Evolutionary conservation across 2,113 vertebrate species (phyloP).

Genomic region (Desmodus rotundus): DNA sequence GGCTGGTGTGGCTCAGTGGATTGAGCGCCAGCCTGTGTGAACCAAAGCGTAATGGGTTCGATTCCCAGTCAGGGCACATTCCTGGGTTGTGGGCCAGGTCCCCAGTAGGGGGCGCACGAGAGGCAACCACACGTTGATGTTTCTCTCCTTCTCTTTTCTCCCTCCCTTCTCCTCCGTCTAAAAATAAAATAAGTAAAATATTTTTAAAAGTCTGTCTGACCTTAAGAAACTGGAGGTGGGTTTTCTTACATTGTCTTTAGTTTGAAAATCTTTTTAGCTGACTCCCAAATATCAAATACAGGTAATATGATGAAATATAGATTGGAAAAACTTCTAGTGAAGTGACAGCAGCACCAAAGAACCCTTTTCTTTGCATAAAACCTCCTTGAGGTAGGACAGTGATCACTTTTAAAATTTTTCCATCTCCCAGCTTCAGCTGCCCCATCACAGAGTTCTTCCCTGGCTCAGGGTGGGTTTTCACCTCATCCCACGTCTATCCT

Average conservation of each 20-base stretch:
- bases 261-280: background rate
- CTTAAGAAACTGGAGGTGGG: background rate
- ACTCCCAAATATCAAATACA: background rate
- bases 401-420: background rate
- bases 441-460: background rate
- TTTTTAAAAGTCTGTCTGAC: background rate
- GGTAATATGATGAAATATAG: background rate
- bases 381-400: too few relatives aligned
- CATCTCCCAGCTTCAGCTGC: background rate
- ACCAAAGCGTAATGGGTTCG: too few relatives aligned
- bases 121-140: too few relatives aligned
- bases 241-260: background rate
- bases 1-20: background rate
- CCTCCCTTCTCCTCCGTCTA: too few relatives aligned
- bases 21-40: too few relatives aligned
- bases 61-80: too few relatives aligned
- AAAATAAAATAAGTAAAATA: too few relatives aligned
- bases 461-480: background rate
- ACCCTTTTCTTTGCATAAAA: background rate
- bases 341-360: background rate
- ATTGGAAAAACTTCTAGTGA: background rate
- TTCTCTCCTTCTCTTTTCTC: too few relatives aligned
- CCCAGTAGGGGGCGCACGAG: too few relatives aligned
- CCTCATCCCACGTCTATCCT: background rate
- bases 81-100: too few relatives aligned